Evolutionary conservation across 1,140 invertebrate species (phyloP).

Genomic region (Apocrypta bakeri): DNA sequence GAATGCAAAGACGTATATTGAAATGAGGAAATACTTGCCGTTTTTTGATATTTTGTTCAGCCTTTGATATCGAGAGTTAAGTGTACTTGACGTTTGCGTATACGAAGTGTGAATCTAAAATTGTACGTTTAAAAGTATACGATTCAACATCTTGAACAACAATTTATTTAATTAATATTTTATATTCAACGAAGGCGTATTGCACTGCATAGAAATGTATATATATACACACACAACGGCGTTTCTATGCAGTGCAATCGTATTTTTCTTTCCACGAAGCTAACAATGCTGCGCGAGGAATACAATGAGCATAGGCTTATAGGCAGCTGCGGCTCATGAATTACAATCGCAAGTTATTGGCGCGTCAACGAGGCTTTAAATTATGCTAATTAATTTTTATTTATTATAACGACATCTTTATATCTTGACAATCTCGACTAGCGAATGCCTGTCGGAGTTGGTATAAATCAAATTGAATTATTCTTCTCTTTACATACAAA

Average conservation of each 20-base stretch:
- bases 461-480: slow-evolving; percentile 37
- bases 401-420: slow-evolving; percentile 21
- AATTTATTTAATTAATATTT: no score
- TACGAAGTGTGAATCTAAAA: no score
- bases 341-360: neutral
- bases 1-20: neutral
- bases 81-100: no score
- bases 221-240: slow-evolving; percentile 2
- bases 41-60: neutral
- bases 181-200: neutral
- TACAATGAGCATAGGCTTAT: neutral
- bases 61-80: no score
- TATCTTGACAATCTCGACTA: neutral
- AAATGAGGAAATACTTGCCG: neutral
- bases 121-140: no score
- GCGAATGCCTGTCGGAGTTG: neutral
- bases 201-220: neutral
- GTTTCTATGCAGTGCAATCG: neutral
- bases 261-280: slow-evolving; percentile 14
- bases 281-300: neutral
- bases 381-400: slow-evolving; percentile 28
- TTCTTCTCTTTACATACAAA: neutral
- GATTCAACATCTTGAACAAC: no score
- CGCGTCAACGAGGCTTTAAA: slow-evolving; percentile 19
- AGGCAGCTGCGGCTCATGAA: neutral